Conservation (phyloP, 2,797 vertebrate species). For the Esox masquinongy region DNA sequence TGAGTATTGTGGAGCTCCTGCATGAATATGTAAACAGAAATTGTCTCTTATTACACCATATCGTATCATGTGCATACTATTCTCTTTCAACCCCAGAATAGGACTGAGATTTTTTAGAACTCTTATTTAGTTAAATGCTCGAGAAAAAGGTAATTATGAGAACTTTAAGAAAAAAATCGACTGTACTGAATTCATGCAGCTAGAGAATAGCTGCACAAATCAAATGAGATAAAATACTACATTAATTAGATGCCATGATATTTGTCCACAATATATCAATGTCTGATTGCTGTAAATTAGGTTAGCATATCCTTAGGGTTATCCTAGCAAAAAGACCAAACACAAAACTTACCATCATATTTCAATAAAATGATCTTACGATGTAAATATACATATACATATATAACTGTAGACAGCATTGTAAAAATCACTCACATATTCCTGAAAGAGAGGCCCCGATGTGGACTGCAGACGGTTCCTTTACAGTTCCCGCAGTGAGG, state of each 20-base stretch:
- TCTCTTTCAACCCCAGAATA: neutral
- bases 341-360: neutral
- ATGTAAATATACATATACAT: neutral
- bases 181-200: neutral
- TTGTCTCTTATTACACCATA: neutral
- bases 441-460: conserved; percentile 45
- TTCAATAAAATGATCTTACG: neutral
- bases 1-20: too few relatives aligned
- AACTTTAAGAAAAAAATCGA: neutral
- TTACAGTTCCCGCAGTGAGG: conserved; percentile 56
- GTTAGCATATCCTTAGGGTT: neutral
- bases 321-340: neutral
- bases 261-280: neutral
- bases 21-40: too few relatives aligned
- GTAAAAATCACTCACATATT: conserved; percentile 73
- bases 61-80: neutral
- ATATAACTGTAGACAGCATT: conserved; percentile 1
- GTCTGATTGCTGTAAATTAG: neutral
- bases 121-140: neutral
- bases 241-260: neutral
- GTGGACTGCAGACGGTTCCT: conserved; percentile 50
- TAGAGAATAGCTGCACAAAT: neutral
- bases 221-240: neutral
- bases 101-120: neutral
- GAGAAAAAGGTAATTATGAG: neutral